phyloP scores from a whole-genome alignment of 2,888 invertebrate genomes.

The Melanargia galathea region DNA sequence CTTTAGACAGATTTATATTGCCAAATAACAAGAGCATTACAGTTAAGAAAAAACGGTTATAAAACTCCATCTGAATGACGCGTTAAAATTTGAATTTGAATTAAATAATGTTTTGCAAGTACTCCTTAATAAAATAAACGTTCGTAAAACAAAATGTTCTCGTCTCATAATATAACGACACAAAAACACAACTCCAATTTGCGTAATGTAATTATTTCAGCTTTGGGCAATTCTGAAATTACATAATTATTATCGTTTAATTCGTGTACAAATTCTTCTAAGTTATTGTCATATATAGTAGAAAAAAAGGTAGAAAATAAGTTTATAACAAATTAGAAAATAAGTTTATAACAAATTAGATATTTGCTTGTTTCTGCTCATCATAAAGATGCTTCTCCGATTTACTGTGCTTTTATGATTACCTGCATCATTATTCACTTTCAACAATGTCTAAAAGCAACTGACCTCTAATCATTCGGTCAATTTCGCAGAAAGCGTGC shows the following conservation, averaged over 20 bases:
- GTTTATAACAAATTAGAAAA: no score
- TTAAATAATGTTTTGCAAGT: background rate
- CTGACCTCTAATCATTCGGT: no score
- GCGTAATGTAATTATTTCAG: conserved; percentile 5
- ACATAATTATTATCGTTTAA: background rate
- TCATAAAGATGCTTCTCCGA: no score
- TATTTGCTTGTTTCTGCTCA: no score
- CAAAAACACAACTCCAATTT: background rate
- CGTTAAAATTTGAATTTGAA: background rate
- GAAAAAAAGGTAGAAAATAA: no score
- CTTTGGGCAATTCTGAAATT: conserved; percentile 2
- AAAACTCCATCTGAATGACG: background rate
- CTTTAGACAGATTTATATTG: background rate
- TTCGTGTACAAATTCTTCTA: background rate
- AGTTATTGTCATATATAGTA: no score
- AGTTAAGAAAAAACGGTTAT: background rate
- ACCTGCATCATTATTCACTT: no score
- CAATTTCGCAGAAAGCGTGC: no score
- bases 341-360: no score
- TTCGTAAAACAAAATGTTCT: background rate
- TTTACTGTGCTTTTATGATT: no score
- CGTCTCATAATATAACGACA: background rate
- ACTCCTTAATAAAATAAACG: background rate
- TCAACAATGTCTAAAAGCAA: no score
- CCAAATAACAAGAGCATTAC: no score